A percentile compares a stretch with the other conserved stretches of the same genome.
phyloP scores from a whole-genome alignment of 2,888 invertebrate genomes.

The Taenaris catops region DNA sequence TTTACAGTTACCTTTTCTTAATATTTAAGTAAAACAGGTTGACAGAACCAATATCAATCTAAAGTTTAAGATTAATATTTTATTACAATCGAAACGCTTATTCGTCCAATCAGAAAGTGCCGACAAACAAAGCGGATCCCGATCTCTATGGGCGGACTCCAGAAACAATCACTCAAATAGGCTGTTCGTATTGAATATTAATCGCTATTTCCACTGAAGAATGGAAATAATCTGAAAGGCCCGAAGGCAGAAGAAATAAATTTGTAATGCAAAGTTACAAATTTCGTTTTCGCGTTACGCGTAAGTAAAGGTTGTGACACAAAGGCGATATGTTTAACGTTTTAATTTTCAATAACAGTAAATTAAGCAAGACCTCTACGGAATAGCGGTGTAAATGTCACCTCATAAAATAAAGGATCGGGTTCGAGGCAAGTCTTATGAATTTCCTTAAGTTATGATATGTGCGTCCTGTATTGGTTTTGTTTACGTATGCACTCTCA shows the following conservation, averaged over 20 bases:
- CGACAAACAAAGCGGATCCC: slow-evolving; percentile 46
- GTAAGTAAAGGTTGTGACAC: slow-evolving; percentile 67
- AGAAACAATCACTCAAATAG: slow-evolving; percentile 76
- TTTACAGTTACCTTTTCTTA: too few relatives aligned
- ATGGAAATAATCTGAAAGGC: slow-evolving; percentile 67
- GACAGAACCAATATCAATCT: slow-evolving; percentile 27
- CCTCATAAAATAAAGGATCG: too few relatives aligned
- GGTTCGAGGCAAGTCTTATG: too few relatives aligned
- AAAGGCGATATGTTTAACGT: slow-evolving; percentile 65
- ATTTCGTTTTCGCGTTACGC: slow-evolving; percentile 71
- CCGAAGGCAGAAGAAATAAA: slow-evolving; percentile 62
- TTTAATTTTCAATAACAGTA: slow-evolving; percentile 42
- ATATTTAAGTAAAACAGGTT: slow-evolving; percentile 21
- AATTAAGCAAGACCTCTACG: not conserved
- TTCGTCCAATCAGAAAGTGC: slow-evolving; percentile 45
- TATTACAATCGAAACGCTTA: slow-evolving; percentile 52
- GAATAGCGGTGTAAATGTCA: too few relatives aligned
- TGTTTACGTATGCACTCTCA: too few relatives aligned
- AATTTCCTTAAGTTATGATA: too few relatives aligned
- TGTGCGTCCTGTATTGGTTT: too few relatives aligned
- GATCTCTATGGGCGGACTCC: slow-evolving; percentile 39
- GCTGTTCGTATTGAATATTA: slow-evolving; percentile 78
- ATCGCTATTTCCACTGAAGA: slow-evolving; percentile 73
- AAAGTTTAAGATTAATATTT: slow-evolving; percentile 44
- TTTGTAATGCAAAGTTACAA: slow-evolving; percentile 78